Conservation (phyloP, 2,113 vertebrate species). For the Ursus arctos region DNA sequence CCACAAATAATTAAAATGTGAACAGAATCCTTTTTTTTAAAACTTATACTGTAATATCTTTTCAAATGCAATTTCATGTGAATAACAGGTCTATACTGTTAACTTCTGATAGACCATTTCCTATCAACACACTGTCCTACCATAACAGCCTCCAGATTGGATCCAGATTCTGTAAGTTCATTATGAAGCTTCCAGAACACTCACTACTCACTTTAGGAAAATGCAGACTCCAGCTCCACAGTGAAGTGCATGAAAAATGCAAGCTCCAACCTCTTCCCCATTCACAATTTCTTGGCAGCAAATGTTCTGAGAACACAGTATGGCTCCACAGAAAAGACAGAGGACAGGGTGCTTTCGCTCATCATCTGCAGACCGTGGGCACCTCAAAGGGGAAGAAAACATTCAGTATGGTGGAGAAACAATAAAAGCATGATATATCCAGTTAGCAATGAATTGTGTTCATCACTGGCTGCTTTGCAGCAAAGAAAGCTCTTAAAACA, state of each 20-base stretch:
- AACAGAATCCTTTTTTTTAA: constrained; percentile 11
- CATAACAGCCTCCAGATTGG: background rate
- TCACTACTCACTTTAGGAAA: constrained; percentile 94
- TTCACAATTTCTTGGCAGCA: constrained; percentile 96
- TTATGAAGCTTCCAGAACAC: background rate
- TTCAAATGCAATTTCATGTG: constrained; percentile 9
- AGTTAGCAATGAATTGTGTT: constrained; percentile 4
- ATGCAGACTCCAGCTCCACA: constrained; percentile 98
- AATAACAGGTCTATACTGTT: background rate
- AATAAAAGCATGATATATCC: background rate
- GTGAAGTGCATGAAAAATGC: constrained; percentile 94
- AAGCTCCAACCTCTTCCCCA: constrained; percentile 96
- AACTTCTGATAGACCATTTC: background rate
- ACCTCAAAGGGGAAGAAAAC: constrained; percentile 87
- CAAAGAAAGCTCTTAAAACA: constrained; percentile 47
- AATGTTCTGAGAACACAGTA: constrained; percentile 96
- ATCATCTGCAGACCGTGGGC: constrained; percentile 95
- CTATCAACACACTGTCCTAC: background rate
- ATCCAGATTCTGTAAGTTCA: background rate
- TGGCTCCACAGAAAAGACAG: constrained; percentile 96
- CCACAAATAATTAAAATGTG: constrained; percentile 41
- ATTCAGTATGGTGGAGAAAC: background rate
- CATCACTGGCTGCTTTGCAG: background rate
- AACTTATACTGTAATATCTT: constrained; percentile 24
- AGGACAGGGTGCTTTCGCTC: constrained; percentile 96